A percentile compares a stretch with the other conserved stretches of the same genome.
These are phyloP conservation scores for Aleiodes testaceus DNA, from an alignment of 2,888 invertebrate species.

Conservation along the genomic window DNA sequence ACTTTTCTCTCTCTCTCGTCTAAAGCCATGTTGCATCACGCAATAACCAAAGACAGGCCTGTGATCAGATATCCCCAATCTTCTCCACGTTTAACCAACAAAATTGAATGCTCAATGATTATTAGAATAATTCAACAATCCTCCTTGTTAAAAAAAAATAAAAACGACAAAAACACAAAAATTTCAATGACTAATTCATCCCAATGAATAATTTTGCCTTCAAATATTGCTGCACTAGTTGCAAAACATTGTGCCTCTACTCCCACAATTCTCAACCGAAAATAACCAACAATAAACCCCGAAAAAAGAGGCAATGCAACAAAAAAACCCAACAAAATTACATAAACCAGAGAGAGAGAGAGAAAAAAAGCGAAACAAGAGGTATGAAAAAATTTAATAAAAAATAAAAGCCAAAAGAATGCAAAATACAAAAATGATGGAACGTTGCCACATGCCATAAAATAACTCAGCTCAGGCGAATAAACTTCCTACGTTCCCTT, in stretches of 20 bases:
- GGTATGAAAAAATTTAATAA: neutral
- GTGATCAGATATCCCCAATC: slow-evolving; percentile 22
- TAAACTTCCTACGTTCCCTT: slow-evolving; percentile 24
- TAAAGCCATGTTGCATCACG: slow-evolving; percentile 43
- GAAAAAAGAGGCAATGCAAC: neutral
- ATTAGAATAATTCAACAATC: too few species aligned
- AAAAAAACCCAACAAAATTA: neutral
- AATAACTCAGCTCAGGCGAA: slow-evolving; percentile 40
- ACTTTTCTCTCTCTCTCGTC: slow-evolving; percentile 16
- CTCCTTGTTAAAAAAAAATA: too few species aligned
- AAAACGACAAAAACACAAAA: too few species aligned
- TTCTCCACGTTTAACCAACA: slow-evolving; percentile 33
- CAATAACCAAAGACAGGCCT: slow-evolving; percentile 26
- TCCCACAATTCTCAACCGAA: slow-evolving; percentile 29
- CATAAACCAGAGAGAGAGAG: neutral
- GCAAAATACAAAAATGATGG: slow-evolving; percentile 34
- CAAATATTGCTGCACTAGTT: slow-evolving; percentile 23
- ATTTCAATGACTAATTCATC: too few species aligned
- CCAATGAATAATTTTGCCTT: neutral
- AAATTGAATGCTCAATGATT: neutral
- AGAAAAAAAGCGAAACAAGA: neutral
- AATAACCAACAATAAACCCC: slow-evolving; percentile 30
- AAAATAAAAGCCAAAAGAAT: slow-evolving; percentile 12
- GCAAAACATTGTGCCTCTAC: slow-evolving; percentile 21
- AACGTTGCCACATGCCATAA: slow-evolving; percentile 45